Conservation (phyloP, 1,140 invertebrate species). For the Apolygus lucorum region DNA sequence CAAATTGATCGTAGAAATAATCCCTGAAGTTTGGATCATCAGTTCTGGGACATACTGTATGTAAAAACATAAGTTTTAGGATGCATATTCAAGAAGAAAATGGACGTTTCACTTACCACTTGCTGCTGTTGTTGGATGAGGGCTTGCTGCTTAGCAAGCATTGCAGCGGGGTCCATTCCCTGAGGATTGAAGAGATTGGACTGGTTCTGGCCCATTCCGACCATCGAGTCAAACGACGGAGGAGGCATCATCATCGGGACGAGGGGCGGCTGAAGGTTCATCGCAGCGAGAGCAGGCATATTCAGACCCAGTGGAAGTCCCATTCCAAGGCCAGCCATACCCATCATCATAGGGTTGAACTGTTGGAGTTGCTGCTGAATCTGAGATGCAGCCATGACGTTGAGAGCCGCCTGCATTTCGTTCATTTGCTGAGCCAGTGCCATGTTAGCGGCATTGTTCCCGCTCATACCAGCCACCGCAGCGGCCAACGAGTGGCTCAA, state of each 20-base stretch:
- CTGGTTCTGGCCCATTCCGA: constrained; percentile 41
- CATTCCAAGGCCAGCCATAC: constrained; percentile 53
- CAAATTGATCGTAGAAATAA: too few species aligned
- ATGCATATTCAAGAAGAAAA: too few species aligned
- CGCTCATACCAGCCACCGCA: constrained; percentile 27
- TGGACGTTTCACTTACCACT: constrained; percentile 41
- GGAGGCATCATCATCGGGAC: constrained; percentile 86
- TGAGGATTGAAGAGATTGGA: constrained; percentile 36
- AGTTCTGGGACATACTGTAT: too few species aligned
- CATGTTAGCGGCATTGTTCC: constrained; percentile 40
- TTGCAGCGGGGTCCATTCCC: constrained; percentile 37
- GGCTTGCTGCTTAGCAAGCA: constrained; percentile 59
- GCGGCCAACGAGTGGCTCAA: constrained; percentile 40
- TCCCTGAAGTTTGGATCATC: too few species aligned
- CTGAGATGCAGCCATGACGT: constrained; percentile 69
- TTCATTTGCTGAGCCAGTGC: constrained; percentile 68
- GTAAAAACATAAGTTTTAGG: too few species aligned
- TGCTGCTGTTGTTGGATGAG: constrained; percentile 55
- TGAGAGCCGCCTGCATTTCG: constrained; percentile 76
- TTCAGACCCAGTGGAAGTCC: constrained; percentile 76
- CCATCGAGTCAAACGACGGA: constrained; percentile 59
- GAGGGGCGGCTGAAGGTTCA: constrained; percentile 77
- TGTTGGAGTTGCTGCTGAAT: constrained; percentile 72
- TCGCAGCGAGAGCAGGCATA: constrained; percentile 70
- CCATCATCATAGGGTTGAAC: constrained; percentile 72